A percentile compares a stretch with the other conserved stretches of the same genome.
phyloP scores from a whole-genome alignment of 1,140 invertebrate species.

The Fopius arisanus region DNA sequence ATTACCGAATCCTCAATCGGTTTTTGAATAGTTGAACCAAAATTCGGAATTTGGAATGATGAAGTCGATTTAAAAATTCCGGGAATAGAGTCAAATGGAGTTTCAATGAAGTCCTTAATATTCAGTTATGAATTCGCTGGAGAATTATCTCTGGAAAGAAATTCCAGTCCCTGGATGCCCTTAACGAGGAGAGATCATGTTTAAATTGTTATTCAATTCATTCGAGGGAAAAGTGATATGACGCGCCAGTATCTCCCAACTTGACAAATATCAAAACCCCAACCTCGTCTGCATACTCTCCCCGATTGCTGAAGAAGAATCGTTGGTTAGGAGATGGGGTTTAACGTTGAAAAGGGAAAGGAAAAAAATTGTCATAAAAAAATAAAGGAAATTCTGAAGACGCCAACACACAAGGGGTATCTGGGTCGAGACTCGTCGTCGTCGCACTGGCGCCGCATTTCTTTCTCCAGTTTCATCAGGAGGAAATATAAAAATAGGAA shows the following conservation, averaged over 20 bases:
- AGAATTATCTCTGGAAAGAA: no score
- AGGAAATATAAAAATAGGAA: slow-evolving; percentile 31
- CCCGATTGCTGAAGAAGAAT: slow-evolving; percentile 17
- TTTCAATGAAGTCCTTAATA: no score
- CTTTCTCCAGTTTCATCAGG: slow-evolving; percentile 49
- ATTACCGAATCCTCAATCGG: no score
- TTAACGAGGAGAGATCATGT: no score
- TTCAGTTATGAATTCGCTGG: no score
- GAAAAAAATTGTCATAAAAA: slow-evolving; percentile 53
- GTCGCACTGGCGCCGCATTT: slow-evolving; percentile 58
- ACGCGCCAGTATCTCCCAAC: neutral
- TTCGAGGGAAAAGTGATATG: neutral
- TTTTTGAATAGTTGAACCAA: no score
- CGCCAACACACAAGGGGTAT: slow-evolving; percentile 49
- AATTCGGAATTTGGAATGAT: no score
- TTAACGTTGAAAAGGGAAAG: slow-evolving; percentile 54
- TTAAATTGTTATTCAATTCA: no score
- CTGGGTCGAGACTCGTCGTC: slow-evolving; percentile 62
- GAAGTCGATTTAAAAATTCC: no score
- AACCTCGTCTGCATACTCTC: neutral
- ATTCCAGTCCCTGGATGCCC: no score
- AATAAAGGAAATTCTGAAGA: slow-evolving; percentile 30
- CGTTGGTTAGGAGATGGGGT: slow-evolving; percentile 40
- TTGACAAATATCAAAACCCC: neutral
- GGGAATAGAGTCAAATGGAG: no score